Percentiles rank a stretch among this genome's conserved stretches.
phyloP scores from a whole-genome alignment of 1,140 invertebrate genomes.

The Heliconius eleuchia region DNA sequence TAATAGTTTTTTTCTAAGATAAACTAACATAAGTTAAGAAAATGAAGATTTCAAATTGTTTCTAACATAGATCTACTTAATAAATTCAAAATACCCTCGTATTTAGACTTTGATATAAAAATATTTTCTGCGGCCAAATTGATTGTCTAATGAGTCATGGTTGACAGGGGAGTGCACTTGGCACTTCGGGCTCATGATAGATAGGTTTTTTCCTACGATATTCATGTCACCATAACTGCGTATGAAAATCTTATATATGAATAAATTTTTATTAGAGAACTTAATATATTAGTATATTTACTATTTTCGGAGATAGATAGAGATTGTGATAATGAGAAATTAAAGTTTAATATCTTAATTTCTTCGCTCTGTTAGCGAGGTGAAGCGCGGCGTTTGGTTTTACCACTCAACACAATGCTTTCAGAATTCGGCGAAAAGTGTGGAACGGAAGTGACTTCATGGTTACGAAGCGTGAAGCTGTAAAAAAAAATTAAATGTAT shows the following conservation, averaged over 20 bases:
- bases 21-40: not conserved
- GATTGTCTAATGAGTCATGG: conserved; percentile 75
- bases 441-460: too few relatives aligned
- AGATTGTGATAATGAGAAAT: too few relatives aligned
- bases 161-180: conserved; percentile 73
- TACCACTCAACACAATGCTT: too few relatives aligned
- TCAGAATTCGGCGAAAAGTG: too few relatives aligned
- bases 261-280: not conserved
- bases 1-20: too few relatives aligned
- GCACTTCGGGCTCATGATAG: conserved; percentile 59
- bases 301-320: not conserved
- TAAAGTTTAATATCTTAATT: too few relatives aligned
- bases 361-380: too few relatives aligned
- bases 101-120: conserved; percentile 26
- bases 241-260: conserved; percentile 40
- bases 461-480: too few relatives aligned
- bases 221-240: conserved; percentile 54
- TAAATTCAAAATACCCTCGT: not conserved
- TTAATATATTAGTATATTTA: not conserved
- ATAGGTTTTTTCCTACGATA: conserved; percentile 63
- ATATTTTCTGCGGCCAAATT: conserved; percentile 49
- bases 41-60: not conserved
- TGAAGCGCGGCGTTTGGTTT: too few relatives aligned
- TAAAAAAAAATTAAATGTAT: too few relatives aligned
- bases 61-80: not conserved